Conservation (phyloP, 92 coral and sea anemone species). For the Paramuricea clavata region DNA sequence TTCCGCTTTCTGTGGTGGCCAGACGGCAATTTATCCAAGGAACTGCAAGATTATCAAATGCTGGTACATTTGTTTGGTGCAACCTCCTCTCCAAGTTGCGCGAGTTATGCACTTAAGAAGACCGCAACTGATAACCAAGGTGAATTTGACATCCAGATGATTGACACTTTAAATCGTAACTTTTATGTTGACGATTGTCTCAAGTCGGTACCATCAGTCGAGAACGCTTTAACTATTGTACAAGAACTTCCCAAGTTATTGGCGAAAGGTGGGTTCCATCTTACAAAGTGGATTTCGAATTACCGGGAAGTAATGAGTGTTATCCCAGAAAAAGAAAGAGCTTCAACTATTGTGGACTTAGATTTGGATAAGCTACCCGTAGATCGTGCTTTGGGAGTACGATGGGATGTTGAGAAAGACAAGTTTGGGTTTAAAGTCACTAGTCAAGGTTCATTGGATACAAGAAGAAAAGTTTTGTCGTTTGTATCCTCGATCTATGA, state of each 20-base stretch:
- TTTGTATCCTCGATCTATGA: constrained; percentile 51
- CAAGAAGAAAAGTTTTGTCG: constrained; percentile 44
- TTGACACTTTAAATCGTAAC: constrained; percentile 33
- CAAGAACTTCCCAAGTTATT: too few relatives aligned
- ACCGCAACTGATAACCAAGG: constrained; percentile 17
- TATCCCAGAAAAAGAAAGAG: too few relatives aligned
- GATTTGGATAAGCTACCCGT: constrained; percentile 31
- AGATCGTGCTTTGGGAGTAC: constrained; percentile 30
- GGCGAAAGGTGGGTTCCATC: too few relatives aligned
- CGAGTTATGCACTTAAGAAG: constrained; percentile 46
- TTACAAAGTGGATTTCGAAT: too few relatives aligned
- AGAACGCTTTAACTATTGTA: too few relatives aligned
- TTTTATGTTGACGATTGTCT: constrained; percentile 62
- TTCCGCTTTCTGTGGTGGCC: constrained; percentile 81
- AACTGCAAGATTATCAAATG: too few relatives aligned
- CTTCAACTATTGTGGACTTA: neutral
- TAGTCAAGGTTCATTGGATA: constrained; percentile 1
- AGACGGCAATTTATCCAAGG: constrained; percentile 63
- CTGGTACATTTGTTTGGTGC: constrained; percentile 49
- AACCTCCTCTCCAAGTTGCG: constrained; percentile 37
- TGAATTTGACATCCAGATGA: constrained; percentile 18
- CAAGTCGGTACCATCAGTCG: constrained; percentile 1
- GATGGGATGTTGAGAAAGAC: constrained; percentile 36
- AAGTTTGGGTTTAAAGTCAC: neutral
- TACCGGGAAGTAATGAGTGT: too few relatives aligned